phyloP scores from a whole-genome alignment of 2,888 invertebrate species.

The Odontomyia ornata region DNA sequence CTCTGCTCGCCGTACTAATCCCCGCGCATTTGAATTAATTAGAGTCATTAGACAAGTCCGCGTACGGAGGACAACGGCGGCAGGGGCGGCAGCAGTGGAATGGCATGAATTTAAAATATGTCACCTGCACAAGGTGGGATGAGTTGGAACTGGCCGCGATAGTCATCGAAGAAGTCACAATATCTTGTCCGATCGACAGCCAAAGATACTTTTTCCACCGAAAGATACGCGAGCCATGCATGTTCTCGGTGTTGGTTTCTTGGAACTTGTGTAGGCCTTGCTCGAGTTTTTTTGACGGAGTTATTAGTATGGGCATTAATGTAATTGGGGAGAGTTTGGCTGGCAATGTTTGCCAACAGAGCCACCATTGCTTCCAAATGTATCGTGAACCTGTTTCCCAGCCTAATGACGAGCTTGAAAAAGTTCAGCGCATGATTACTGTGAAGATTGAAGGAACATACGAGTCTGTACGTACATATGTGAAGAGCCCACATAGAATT shows the following conservation, averaged over 20 bases:
- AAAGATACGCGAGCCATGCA: not conserved
- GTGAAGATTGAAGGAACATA: not conserved
- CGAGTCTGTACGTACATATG: not conserved
- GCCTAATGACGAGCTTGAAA: not conserved
- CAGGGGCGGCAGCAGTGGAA: not conserved
- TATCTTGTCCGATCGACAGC: constrained; percentile 12
- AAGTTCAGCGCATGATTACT: not conserved
- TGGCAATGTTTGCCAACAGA: not conserved
- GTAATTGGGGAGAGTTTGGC: not conserved
- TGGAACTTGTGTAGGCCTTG: not conserved
- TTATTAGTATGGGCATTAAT: constrained; percentile 31
- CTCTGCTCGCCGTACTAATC: constrained; percentile 40
- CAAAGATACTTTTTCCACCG: constrained; percentile 12
- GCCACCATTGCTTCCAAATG: no score
- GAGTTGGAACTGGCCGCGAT: not conserved
- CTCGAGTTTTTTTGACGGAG: not conserved
- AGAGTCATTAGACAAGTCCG: constrained; percentile 32
- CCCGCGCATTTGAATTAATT: constrained; percentile 44
- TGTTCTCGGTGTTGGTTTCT: not conserved
- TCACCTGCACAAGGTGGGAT: not conserved
- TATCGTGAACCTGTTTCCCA: no score
- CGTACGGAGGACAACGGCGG: not conserved
- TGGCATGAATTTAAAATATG: constrained; percentile 39
- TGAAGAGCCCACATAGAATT: not conserved
- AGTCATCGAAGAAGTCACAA: constrained; percentile 13